phyloP scores from a whole-genome alignment of 2,888 invertebrate species.

The Meteorus colon region DNA sequence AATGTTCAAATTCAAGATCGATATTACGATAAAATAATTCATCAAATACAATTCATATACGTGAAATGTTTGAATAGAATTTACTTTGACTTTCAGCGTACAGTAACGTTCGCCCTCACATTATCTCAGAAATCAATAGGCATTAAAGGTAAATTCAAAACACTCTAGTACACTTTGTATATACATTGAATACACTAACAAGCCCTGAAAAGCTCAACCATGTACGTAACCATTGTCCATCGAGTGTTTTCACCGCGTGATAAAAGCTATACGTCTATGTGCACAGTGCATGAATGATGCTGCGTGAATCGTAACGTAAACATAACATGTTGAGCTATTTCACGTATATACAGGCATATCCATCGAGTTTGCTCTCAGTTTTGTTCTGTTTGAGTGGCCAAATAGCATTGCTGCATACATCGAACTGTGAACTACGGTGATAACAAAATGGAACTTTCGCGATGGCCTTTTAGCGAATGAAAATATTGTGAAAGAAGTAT shows the following conservation, averaged over 20 bases:
- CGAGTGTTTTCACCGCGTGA: background rate
- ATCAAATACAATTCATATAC: too few species aligned
- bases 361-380: background rate
- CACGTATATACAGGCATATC: background rate
- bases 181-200: background rate
- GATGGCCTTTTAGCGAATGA: constrained; percentile 52
- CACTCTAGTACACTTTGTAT: too few species aligned
- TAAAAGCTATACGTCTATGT: background rate
- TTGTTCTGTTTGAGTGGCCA: background rate
- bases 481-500: constrained; percentile 21
- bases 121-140: too few species aligned
- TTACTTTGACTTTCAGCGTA: too few species aligned
- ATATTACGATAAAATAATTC: too few species aligned
- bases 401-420: background rate
- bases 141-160: too few species aligned
- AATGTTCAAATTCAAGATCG: too few species aligned
- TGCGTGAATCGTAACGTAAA: background rate
- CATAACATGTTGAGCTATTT: background rate
- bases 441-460: constrained; percentile 46
- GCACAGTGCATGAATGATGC: background rate
- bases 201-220: background rate
- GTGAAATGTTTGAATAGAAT: too few species aligned
- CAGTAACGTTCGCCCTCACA: too few species aligned
- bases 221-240: background rate
- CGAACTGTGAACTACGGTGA: constrained; percentile 18